Conservation (phyloP, 2,113 vertebrate genomes). For the Columba livia region DNA sequence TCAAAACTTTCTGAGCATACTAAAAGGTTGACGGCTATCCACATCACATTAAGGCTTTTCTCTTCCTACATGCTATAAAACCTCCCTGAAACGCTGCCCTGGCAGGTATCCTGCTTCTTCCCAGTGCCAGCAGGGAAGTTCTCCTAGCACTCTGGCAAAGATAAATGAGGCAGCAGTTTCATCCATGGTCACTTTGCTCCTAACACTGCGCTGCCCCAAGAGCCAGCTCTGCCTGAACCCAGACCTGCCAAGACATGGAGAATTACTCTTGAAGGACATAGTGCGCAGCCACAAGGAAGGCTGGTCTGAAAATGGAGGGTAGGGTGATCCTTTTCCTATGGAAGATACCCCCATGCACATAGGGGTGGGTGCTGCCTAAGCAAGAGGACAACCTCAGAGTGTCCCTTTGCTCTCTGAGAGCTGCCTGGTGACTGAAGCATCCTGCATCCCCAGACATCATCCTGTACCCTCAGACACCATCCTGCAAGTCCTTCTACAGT, state of each 20-base stretch:
- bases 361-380: accelerated
- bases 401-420: neutral
- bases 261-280: neutral
- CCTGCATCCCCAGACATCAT: neutral
- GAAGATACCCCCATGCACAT: neutral
- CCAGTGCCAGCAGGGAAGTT: neutral
- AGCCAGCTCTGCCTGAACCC: neutral
- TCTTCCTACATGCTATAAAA: neutral
- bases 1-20: neutral
- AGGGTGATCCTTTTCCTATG: neutral
- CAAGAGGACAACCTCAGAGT: neutral
- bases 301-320: neutral
- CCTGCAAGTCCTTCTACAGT: neutral
- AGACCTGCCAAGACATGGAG: neutral
- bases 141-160: neutral
- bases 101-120: neutral
- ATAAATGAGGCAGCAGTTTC: neutral
- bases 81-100: accelerated
- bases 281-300: neutral
- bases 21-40: neutral
- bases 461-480: neutral
- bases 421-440: neutral
- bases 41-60: neutral
- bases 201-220: neutral
- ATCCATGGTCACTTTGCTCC: neutral